Evolutionary conservation across 2,888 invertebrate genomes (phyloP).

Genomic region (Chydorus sphaericus): DNA sequence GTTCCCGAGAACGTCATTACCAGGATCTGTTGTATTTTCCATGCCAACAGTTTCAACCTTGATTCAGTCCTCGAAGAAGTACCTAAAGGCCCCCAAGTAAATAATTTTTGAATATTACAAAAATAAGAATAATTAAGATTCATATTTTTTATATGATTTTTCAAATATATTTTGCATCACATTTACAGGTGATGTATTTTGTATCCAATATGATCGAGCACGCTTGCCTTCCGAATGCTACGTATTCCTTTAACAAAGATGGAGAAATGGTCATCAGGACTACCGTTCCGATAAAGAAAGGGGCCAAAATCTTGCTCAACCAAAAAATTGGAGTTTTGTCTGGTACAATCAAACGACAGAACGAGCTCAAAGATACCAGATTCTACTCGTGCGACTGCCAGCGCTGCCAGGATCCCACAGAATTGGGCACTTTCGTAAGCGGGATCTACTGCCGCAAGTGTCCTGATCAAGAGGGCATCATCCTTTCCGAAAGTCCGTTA

Average conservation of each 20-base stretch:
- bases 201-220: slow-evolving; percentile 69
- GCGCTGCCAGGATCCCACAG: slow-evolving; percentile 55
- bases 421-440: slow-evolving; percentile 55
- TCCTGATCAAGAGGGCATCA: slow-evolving; percentile 37
- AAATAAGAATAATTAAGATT: too few relatives aligned
- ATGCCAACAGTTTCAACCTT: too few relatives aligned
- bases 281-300: slow-evolving; percentile 41
- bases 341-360: slow-evolving; percentile 58
- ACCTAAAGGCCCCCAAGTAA: too few relatives aligned
- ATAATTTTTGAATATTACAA: too few relatives aligned
- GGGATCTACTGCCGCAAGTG: slow-evolving; percentile 48
- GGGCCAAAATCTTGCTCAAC: slow-evolving; percentile 60
- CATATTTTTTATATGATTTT: too few relatives aligned
- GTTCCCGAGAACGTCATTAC: too few relatives aligned
- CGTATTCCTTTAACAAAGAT: slow-evolving; percentile 60
- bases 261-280: slow-evolving; percentile 46
- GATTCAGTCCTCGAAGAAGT: too few relatives aligned
- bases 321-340: slow-evolving; percentile 72
- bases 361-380: slow-evolving; percentile 57
- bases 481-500: slow-evolving; percentile 43
- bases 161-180: too few relatives aligned
- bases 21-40: too few relatives aligned
- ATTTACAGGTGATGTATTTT: too few relatives aligned
- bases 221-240: slow-evolving; percentile 60
- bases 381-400: slow-evolving; percentile 56